Percentiles rank a stretch among this genome's conserved stretches.
phyloP scores from a whole-genome alignment of 2,113 vertebrate species.

The Proteles cristata region DNA sequence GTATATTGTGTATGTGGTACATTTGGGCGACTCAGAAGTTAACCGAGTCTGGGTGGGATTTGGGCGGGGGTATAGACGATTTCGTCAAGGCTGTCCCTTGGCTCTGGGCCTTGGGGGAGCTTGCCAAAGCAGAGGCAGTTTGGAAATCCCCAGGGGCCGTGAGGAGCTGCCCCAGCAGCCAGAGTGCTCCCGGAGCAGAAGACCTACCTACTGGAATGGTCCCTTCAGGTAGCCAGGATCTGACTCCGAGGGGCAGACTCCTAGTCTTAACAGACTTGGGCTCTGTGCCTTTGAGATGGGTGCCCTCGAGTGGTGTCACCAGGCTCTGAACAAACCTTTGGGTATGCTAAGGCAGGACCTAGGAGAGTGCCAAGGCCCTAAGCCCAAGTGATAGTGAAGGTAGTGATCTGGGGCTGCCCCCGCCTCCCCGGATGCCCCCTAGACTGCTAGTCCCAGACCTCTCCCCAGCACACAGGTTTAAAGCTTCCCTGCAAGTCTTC shows the following conservation, averaged over 20 bases:
- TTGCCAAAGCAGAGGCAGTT: slow-evolving; percentile 47
- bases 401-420: not conserved
- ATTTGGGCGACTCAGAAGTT: slow-evolving; percentile 30
- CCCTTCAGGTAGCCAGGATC: not conserved
- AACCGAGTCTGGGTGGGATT: slow-evolving; percentile 21
- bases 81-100: slow-evolving; percentile 36
- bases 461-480: not conserved
- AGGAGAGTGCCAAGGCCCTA: not conserved
- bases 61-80: not conserved
- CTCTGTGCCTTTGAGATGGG: not conserved
- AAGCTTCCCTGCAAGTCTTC: not conserved
- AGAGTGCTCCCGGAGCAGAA: slow-evolving; percentile 4
- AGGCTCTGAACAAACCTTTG: not conserved
- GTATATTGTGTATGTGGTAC: not conserved
- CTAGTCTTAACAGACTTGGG: not conserved
- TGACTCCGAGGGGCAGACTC: not conserved
- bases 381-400: not conserved
- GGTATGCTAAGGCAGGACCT: not conserved
- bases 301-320: not conserved
- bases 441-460: not conserved
- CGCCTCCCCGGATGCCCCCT: not conserved
- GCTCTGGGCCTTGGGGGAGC: slow-evolving; percentile 7
- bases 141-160: slow-evolving; percentile 65
- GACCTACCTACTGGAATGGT: not conserved
- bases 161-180: slow-evolving; percentile 62